Evolutionary conservation across 1,140 invertebrate species (phyloP).

Genomic region (Caenorhabditis briggsae): DNA sequence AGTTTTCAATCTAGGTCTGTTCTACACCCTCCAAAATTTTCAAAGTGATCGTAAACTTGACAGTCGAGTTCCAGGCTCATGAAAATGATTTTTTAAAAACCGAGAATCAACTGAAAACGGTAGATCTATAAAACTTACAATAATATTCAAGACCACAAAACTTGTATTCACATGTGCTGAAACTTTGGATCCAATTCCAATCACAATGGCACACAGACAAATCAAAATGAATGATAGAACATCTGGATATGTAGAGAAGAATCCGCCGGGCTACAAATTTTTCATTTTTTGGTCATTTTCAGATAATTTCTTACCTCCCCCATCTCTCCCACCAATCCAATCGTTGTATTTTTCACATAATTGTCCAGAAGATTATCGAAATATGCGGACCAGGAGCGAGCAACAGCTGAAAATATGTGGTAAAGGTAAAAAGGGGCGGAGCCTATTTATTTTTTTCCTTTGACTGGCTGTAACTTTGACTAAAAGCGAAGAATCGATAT

Average conservation of each 20-base stretch:
- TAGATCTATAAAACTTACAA: too few species aligned
- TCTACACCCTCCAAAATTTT: too few species aligned
- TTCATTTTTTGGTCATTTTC: neutral
- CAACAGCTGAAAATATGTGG: constrained; percentile 82
- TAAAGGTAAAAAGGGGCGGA: neutral
- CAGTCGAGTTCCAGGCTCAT: too few species aligned
- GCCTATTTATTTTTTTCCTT: neutral
- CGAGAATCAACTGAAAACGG: too few species aligned
- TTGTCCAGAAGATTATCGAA: constrained; percentile 87
- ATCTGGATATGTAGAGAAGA: constrained; percentile 75
- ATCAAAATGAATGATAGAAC: constrained; percentile 74
- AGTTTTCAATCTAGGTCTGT: too few species aligned
- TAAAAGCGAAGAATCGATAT: too few species aligned
- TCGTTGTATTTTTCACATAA: constrained; percentile 87
- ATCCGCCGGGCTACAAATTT: constrained; percentile 83
- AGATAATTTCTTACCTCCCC: constrained; percentile 75
- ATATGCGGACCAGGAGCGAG: constrained; percentile 92
- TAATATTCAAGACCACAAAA: constrained; percentile 88
- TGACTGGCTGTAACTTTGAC: too few species aligned
- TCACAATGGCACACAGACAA: constrained; percentile 75
- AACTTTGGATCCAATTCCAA: constrained; percentile 87
- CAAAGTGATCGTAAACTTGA: too few species aligned
- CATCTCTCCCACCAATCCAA: constrained; percentile 82
- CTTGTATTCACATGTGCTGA: constrained; percentile 80
- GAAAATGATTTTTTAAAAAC: too few species aligned